Conservation (phyloP, 2,888 invertebrate genomes). For the Apamea epomidion region DNA sequence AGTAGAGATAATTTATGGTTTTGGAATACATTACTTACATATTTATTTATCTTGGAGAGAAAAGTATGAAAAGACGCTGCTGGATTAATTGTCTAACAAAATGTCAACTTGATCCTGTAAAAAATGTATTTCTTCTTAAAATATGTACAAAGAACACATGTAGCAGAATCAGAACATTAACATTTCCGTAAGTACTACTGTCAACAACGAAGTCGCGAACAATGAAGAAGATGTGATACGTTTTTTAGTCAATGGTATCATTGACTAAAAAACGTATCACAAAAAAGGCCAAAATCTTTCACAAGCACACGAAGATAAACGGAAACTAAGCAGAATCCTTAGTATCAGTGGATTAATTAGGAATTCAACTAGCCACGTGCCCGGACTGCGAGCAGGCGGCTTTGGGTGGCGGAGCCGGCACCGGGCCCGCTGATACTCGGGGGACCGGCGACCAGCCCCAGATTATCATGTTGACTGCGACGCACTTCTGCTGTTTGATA, state of each 20-base stretch:
- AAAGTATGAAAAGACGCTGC: background rate
- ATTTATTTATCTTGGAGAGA: background rate
- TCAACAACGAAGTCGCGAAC: background rate
- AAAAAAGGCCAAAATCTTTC: conserved; percentile 7
- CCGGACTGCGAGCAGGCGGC: conserved; percentile 65
- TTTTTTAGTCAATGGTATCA: too few species aligned
- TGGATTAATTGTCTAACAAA: background rate
- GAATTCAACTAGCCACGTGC: conserved; percentile 71
- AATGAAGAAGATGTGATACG: background rate
- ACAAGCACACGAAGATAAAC: conserved; percentile 22
- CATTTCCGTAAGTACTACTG: background rate
- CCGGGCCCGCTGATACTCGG: conserved; percentile 23
- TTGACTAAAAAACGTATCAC: background rate
- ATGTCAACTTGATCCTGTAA: background rate
- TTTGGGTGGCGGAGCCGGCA: conserved; percentile 41
- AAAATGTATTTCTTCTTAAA: background rate
- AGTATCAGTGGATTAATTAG: conserved; percentile 72
- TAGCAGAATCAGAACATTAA: too few species aligned
- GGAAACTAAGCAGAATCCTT: conserved; percentile 36
- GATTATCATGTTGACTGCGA: conserved; percentile 50
- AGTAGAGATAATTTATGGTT: background rate
- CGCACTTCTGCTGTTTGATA: conserved; percentile 51
- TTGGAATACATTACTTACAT: background rate
- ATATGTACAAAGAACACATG: background rate
- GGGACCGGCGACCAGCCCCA: conserved; percentile 15